Conservation (phyloP, 2,113 vertebrate genomes). For the Formicarius rufipectus region DNA sequence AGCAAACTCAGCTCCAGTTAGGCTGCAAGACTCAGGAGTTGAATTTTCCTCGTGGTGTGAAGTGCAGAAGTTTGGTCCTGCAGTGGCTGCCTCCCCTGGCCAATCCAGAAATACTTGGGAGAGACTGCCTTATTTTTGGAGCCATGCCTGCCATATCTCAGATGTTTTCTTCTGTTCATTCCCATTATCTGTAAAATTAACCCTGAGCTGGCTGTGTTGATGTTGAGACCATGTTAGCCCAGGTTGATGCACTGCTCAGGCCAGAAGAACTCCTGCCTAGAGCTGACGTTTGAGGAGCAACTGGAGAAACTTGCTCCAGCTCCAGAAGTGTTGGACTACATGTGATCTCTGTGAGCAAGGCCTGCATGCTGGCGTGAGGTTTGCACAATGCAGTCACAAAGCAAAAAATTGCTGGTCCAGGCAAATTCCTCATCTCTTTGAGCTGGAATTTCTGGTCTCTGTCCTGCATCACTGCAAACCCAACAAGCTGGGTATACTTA, state of each 20-base stretch:
- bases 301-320: not conserved
- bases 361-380: rapidly evolving
- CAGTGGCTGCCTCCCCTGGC: not conserved
- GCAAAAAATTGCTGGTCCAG: not conserved
- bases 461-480: not conserved
- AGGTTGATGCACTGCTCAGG: not conserved
- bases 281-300: not conserved
- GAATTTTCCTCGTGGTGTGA: not conserved
- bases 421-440: not conserved
- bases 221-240: not conserved
- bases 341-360: not conserved
- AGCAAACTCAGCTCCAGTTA: not conserved
- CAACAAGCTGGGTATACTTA: rapidly evolving
- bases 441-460: not conserved
- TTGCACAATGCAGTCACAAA: not conserved
- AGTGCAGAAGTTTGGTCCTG: not conserved
- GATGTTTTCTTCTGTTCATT: not conserved
- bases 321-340: not conserved
- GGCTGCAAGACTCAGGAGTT: not conserved
- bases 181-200: not conserved
- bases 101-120: not conserved
- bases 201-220: not conserved
- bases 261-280: not conserved
- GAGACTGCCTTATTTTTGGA: constrained; percentile 15
- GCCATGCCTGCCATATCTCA: not conserved